A percentile compares a stretch with the other conserved stretches of the same genome.
phyloP scores from a whole-genome alignment of 2,113 vertebrate species.

The Chionomys nivalis region DNA sequence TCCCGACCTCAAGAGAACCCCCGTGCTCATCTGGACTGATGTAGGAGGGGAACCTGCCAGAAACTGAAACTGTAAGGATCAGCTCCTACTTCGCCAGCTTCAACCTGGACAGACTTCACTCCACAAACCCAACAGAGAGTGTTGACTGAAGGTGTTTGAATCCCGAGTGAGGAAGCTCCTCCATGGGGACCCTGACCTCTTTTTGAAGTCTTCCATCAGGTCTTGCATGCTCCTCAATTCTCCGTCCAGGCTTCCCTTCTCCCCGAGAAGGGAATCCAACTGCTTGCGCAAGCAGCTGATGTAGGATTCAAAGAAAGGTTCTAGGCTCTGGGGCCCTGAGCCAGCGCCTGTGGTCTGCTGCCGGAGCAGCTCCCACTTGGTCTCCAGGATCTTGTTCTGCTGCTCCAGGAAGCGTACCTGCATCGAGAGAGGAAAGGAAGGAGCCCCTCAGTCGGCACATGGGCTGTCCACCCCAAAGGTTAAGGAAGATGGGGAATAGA shows the following conservation, averaged over 20 bases:
- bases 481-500: not conserved
- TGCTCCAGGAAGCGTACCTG: slow-evolving; percentile 80
- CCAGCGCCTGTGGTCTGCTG: slow-evolving; percentile 25
- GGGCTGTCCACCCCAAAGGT: too few species aligned
- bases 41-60: not conserved
- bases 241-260: slow-evolving; percentile 88
- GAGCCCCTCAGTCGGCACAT: not conserved
- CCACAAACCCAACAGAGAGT: not conserved
- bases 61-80: not conserved
- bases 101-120: not conserved
- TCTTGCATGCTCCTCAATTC: slow-evolving; percentile 90
- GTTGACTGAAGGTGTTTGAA: not conserved
- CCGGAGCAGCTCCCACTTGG: slow-evolving; percentile 76
- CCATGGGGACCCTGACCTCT: slow-evolving; percentile 80
- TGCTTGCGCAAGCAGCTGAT: slow-evolving; percentile 88
- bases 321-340: slow-evolving; percentile 79
- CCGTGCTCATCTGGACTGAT: not conserved
- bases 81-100: not conserved
- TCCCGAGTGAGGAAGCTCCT: not conserved
- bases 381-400: slow-evolving; percentile 78
- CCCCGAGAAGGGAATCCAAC: slow-evolving; percentile 86
- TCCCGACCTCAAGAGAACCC: not conserved
- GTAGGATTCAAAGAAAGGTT: slow-evolving; percentile 90
- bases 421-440: not conserved
- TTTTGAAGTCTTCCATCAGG: slow-evolving; percentile 91